These are phyloP conservation scores for Sphyrna mokarran DNA, from an alignment of 2,113 vertebrate genomes.

Conservation along the genomic window DNA sequence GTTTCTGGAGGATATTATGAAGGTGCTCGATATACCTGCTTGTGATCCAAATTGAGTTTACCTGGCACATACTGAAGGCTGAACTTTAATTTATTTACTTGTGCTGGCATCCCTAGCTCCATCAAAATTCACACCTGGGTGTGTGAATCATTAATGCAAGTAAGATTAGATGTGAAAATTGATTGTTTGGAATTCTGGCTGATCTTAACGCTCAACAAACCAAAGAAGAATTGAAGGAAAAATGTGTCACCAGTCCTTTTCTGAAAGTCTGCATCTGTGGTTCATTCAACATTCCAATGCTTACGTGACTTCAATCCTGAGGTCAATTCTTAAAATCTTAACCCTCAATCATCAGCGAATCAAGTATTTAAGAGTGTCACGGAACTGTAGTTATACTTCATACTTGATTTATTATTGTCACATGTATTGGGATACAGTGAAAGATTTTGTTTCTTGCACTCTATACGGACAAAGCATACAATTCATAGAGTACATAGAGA, in stretches of 20 bases:
- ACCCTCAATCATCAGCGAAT: neutral
- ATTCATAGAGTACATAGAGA: no score
- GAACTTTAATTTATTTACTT: neutral
- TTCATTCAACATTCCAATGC: neutral
- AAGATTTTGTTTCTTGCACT: no score
- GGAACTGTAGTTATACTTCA: neutral
- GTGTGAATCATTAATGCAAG: neutral
- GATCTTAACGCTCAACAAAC: neutral
- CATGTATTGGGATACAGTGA: no score
- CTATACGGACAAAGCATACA: no score
- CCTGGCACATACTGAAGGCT: neutral
- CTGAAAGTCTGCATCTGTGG: neutral
- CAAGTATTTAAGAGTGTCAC: neutral
- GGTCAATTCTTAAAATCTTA: no score
- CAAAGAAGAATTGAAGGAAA: neutral
- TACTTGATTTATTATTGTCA: no score
- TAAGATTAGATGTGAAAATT: neutral
- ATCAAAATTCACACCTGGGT: neutral
- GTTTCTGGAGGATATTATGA: neutral
- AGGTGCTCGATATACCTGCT: neutral
- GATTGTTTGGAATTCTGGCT: neutral
- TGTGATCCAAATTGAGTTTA: neutral
- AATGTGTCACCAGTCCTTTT: neutral
- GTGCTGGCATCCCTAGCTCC: neutral
- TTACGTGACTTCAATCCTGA: neutral